These are phyloP conservation scores for Formica selysi DNA, from an alignment of 1,140 invertebrate genomes.

Conservation along the genomic window DNA sequence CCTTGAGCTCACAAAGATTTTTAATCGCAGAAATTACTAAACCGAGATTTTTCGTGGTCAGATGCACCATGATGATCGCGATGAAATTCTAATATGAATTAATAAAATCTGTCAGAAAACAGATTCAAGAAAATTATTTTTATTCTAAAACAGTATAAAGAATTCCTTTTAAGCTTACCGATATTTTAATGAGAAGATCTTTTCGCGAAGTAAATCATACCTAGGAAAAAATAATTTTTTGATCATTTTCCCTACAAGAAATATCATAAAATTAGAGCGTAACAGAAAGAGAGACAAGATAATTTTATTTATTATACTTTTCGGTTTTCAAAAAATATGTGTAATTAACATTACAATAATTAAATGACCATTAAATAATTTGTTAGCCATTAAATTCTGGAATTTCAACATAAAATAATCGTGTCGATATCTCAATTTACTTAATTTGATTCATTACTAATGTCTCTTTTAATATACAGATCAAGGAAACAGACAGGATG, in stretches of 20 bases:
- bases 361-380: not conserved
- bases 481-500: not conserved
- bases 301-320: not conserved
- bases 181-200: not conserved
- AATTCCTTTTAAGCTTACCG: not conserved
- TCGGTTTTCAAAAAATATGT: not conserved
- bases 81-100: slow-evolving; percentile 9
- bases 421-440: not conserved
- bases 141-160: not conserved
- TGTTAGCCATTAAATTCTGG: not conserved
- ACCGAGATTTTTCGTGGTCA: slow-evolving; percentile 56
- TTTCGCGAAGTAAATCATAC: not conserved
- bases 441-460: not conserved
- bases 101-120: not conserved
- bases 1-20: slow-evolving; percentile 72
- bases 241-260: not conserved
- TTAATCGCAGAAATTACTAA: slow-evolving; percentile 75
- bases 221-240: not conserved
- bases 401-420: not conserved
- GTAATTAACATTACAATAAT: not conserved
- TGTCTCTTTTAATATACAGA: not conserved
- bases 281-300: not conserved
- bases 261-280: not conserved
- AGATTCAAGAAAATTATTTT: not conserved
- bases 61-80: slow-evolving; percentile 63